Base-by-base conservation (phyloP, 2,797 vertebrate genomes). In the Zalophus californianus region DNA sequence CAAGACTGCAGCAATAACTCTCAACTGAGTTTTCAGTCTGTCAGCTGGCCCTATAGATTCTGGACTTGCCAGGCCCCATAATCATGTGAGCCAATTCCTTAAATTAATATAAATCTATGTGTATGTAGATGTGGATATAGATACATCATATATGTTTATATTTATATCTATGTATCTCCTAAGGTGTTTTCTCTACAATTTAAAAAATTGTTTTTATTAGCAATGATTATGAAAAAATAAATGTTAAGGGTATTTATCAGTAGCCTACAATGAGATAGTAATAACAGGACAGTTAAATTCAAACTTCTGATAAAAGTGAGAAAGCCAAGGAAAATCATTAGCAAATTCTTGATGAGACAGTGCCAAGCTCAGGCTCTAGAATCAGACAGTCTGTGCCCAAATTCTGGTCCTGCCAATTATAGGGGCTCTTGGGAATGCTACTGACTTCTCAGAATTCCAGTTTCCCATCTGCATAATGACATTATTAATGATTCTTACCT, bases 401-500 rank as follows among this genome's bases (percentile, higher is more conserved):
- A 93, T 82, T 94, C 8, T 23, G 58, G 27, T 95, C 68, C 18
- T 97, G 50, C 79, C 95, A 93, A 68, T 83, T 94, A 68, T 20
- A 83, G 21, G n/a, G 41, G 2, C 8, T 91, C 25, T 52, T 97
- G 35, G 75, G 41, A 54, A 96, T 84, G n/a, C 21, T 79, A 54
- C 29, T 54, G 41, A 44, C 62, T 86, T 96, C 44, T 96, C 20
- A 92, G 83, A 95, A 91, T 91, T 87, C 44, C 64, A 93, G 75
- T 44, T 83, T 64, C 14, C 32, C 86, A 66, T 95, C 38, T 91
- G 64, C n/a, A 77, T 86, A 96, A 93, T 91, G 79, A 88, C 44
- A 44, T 91, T 88, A 92, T 92, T 93, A 97, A 91, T 96, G 78
- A 94, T 58, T 78, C 20, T n/a, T 95, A 73, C 29, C 32, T 13